Evolutionary conservation across 2,888 invertebrate species (phyloP).

Genomic region (Pachycephus smyrnensis): DNA sequence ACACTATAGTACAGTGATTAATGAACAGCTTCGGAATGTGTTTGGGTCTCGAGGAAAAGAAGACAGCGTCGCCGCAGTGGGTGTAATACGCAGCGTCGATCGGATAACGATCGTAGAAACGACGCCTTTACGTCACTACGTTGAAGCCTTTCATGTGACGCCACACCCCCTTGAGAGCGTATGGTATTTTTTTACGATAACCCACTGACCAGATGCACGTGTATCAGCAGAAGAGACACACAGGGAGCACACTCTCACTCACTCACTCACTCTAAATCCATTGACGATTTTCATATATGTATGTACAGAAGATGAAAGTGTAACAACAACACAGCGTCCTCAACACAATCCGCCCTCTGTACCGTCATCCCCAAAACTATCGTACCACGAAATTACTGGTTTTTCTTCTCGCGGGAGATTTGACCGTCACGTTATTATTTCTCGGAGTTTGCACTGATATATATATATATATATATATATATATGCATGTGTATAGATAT

Average conservation of each 20-base stretch:
- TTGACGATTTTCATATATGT: not conserved
- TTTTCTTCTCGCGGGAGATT: not conserved
- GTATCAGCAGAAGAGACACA: not conserved
- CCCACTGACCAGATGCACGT: not conserved
- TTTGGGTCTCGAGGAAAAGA: not conserved
- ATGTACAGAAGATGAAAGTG: not conserved
- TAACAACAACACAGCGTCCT: not conserved
- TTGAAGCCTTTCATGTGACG: not conserved
- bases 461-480: too few relatives aligned
- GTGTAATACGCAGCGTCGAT: not conserved
- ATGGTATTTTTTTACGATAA: not conserved
- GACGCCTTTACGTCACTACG: not conserved
- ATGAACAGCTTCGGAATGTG: not conserved
- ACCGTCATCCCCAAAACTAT: not conserved
- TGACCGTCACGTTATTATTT: not conserved
- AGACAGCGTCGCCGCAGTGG: not conserved
- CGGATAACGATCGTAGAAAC: conserved; percentile 3
- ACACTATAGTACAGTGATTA: not conserved
- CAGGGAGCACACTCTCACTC: not conserved
- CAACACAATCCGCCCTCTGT: not conserved
- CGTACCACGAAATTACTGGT: not conserved
- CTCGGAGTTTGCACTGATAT: too few relatives aligned
- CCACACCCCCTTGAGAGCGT: not conserved
- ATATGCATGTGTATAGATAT: too few relatives aligned
- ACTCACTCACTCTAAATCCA: not conserved